Evolutionary conservation across 2,888 invertebrate genomes (phyloP), one percentile per base, ranked within the genome.

Genomic region (Dryadula phaetusa): DNA sequence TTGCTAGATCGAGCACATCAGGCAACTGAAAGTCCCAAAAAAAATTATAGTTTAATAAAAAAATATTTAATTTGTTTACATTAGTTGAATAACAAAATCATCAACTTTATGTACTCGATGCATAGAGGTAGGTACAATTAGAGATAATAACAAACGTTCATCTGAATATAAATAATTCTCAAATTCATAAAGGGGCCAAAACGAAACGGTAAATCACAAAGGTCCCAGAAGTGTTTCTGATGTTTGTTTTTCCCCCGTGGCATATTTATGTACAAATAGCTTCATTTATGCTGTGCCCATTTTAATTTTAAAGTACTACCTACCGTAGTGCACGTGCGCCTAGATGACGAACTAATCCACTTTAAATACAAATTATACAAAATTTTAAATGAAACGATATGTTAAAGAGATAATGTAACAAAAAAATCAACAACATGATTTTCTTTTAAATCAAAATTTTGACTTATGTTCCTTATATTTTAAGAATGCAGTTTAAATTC

Each of bases 151-250:
- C 18, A 52, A 32, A 42, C 32, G 16, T 7, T 53, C 42, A 42
- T 22, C 37, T 28, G 12, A 46, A 18, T 46, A 56, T 64, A 56
- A 56, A 64, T 64, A 46, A 56, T 64, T 64, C 64, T 12, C 8
- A 62, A 62, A 62, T 52, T 52, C 42, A 62, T 52, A 64, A 64
- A 64, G 22, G 32, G 16, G 7, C 6, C 22, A 46, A 47, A 47
- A 42, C 22, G 25, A 56, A 34, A 22, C 56, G 8, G 46, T 56
- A 56, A 64, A 64, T 64, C 56, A 47, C 64, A 37, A 64, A 46
- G 16, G 56, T 20, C 56, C 46, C 63, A 34, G 20, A 56, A 56
- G 46, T 56, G 44, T 47, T 46, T 12, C 25, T 16, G n/a, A 64
- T 56, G 28, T 64, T 64, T 47, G 34, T 56, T 46, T 64, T 64